Evolutionary conservation across 2,888 invertebrate genomes (phyloP).

Genomic region (Rotaria socialis): DNA sequence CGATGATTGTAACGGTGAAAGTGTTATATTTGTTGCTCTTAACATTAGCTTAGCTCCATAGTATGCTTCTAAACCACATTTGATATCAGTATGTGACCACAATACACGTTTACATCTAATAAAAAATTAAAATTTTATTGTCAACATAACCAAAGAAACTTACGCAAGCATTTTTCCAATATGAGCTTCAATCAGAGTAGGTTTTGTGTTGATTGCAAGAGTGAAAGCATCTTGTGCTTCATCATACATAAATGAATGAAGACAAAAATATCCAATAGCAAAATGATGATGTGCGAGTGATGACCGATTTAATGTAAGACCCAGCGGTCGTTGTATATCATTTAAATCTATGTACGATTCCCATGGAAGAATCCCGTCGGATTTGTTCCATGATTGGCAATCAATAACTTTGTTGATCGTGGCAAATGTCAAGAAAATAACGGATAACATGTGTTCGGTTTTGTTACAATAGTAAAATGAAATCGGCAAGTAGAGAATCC

Average conservation of each 20-base stretch:
- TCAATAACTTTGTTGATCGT: background rate
- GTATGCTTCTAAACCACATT: background rate
- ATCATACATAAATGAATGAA: constrained; percentile 26
- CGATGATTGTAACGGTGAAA: background rate
- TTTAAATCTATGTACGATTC: background rate
- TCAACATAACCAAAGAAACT: background rate
- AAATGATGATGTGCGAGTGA: background rate
- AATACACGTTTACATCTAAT: constrained; percentile 4
- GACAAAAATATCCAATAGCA: background rate
- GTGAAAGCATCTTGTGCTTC: constrained; percentile 4
- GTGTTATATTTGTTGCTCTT: background rate
- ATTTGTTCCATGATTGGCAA: background rate
- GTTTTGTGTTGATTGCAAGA: background rate
- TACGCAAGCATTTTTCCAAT: constrained; percentile 9
- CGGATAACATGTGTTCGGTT: background rate
- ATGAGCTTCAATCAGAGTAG: background rate
- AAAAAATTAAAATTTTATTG: background rate
- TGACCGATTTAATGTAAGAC: background rate
- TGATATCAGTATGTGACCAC: background rate
- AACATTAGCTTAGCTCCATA: background rate
- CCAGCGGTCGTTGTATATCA: background rate
- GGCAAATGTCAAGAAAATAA: background rate
- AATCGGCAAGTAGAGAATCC: background rate
- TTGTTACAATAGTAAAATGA: background rate
- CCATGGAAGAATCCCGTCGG: background rate